Conservation (phyloP, 2,888 invertebrate species). For the Pimpla rufipes region DNA sequence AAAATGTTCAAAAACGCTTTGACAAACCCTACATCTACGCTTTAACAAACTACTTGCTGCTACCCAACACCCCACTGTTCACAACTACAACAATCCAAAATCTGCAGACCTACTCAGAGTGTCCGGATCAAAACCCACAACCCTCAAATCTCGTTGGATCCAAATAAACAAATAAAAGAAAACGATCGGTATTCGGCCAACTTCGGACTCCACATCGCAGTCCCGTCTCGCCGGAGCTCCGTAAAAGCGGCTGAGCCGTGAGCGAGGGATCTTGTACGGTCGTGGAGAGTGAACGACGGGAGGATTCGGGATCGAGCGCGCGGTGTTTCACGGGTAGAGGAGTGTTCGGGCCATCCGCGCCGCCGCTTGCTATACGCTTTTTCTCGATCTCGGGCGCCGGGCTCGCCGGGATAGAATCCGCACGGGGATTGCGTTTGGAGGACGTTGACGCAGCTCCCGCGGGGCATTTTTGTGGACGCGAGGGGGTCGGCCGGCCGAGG, state of each 20-base stretch:
- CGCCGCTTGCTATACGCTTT: constrained; percentile 35
- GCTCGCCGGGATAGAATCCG: constrained; percentile 52
- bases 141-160: background rate
- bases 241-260: constrained; percentile 21
- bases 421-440: constrained; percentile 70
- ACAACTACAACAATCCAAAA: background rate
- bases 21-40: too few species aligned
- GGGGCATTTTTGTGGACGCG: constrained; percentile 83
- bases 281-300: constrained; percentile 62
- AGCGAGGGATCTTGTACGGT: constrained; percentile 57
- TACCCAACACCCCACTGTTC: too few species aligned
- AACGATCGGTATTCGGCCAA: constrained; percentile 9
- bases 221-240: constrained; percentile 34
- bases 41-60: too few species aligned
- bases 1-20: too few species aligned
- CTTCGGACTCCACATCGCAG: background rate
- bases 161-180: constrained; percentile 5
- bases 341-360: constrained; percentile 67
- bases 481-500: constrained; percentile 69
- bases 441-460: constrained; percentile 84
- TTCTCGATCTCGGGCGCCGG: constrained; percentile 51
- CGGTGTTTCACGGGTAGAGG: constrained; percentile 67
- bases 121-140: background rate
- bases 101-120: background rate
- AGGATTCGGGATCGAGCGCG: constrained; percentile 62